These are phyloP conservation scores for Talpa occidentalis DNA, from an alignment of 2,113 vertebrate species.

Conservation along the genomic window DNA sequence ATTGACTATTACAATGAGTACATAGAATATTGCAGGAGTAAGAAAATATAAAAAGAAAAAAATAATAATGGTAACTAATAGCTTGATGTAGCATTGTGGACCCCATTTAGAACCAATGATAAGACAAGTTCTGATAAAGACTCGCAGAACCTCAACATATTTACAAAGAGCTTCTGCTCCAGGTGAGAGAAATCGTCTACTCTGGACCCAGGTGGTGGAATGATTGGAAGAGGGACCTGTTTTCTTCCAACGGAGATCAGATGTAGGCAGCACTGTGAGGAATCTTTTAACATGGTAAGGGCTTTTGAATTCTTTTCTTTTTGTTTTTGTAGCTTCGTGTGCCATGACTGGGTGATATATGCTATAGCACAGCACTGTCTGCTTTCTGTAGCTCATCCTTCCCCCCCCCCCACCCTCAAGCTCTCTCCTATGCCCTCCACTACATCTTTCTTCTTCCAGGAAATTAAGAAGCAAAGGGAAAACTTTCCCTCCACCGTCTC, in stretches of 20 bases:
- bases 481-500: not conserved
- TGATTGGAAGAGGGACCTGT: not conserved
- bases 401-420: not conserved
- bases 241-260: not conserved
- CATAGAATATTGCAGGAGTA: not conserved
- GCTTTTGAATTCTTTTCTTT: not conserved
- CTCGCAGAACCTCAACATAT: not conserved
- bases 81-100: not conserved
- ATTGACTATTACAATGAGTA: not conserved
- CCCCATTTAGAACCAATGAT: not conserved
- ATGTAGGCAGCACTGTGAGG: not conserved
- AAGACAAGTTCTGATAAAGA: not conserved
- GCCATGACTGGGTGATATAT: not conserved
- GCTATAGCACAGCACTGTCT: not conserved
- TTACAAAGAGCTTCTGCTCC: not conserved
- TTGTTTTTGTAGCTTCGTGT: fast-evolving
- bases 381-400: not conserved
- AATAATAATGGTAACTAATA: not conserved
- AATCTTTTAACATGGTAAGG: not conserved
- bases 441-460: not conserved
- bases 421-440: not conserved
- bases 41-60: not conserved
- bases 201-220: not conserved
- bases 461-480: not conserved
- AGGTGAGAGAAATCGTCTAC: not conserved